Evolutionary conservation across 1,140 invertebrate genomes (phyloP), one percentile per base, ranked within the genome.

Genomic region (Pogonus chalceus): DNA sequence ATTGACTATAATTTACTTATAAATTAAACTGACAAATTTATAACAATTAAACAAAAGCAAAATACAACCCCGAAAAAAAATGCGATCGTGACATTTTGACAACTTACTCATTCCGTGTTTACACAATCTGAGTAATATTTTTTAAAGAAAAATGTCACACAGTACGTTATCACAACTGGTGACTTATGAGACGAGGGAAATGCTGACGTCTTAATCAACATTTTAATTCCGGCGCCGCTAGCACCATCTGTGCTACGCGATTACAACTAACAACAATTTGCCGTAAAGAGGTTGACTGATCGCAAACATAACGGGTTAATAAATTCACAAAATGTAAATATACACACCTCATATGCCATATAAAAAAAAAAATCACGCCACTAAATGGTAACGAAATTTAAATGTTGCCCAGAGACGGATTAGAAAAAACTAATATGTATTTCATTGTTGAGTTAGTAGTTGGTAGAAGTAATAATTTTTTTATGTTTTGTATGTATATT

Each of bases 261-360:
- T 16, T 4, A 16, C 3, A 12, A n/a, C n/a, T n/a, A 43, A 43
- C 18, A 10, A 43, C 18, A 43, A 12, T 9, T 10, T 3, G 7
- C 9, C 37, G 37, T 14, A 31, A 4, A 31, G 4, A 31, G 18
- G 37, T 9, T 43, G 37, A 43, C 37, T 43, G 37, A 43, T 43
- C 18, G 37, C 37, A 18, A 43, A 43, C 18, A 16, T 43, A 43
- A 43, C 18, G 37, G 37, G 9, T 43, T 43, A 9, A 43, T 43
- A 43, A 43, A 43, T 43, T 43, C 37, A 43, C 37, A 43, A 43
- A 43, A 43, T 43, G 37, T 43, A 43, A 43, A 43, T 43, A 43
- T 16, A 16, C 37, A 43, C 37, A 43, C 37, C 37, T 43, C 7
- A 18, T 18, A 9, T 3, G 18, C 37, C 37, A 43, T 16, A 18